Base-by-base conservation (phyloP, 2,888 invertebrate species). In the Laspeyria flexula region DNA sequence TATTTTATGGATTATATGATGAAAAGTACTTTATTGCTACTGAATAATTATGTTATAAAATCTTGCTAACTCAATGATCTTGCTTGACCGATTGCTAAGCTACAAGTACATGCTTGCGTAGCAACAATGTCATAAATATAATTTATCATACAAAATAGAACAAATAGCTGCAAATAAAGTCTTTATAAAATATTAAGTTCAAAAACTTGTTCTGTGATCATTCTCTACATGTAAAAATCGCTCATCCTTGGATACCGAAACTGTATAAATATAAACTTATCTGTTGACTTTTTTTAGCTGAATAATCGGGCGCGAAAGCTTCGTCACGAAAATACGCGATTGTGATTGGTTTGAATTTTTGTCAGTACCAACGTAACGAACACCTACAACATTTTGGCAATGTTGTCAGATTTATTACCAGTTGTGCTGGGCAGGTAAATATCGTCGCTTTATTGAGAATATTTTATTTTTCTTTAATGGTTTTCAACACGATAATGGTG, bases 341-440 rank as follows among this genome's bases (percentile, higher is more conserved):
- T 56, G 49, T 71, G 71, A 91, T 92, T 91, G 90, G 91, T 60
- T 58, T 18, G 75, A 67, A 74, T 73, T 76, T 83, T 82, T 61
- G 76, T 73, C 45, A 65, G 75, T 88, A 81, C 91, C 91, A 92
- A 91, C 90, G 31, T 82, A 79, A 81, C 55, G 65, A 77, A 77
- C 65, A 59, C 46, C 42, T 65, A 72, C 63, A 73, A 71, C 73
- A 78, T 75, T 86, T 88, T 86, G 83, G 85, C 83, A 83, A 90
- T 83, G 90, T 91, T 91, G 91, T 87, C 90, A 88, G 82, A 85
- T 86, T 81, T 84, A 85, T 85, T 88, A 86, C 88, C 88, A 90
- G 90, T 90, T 88, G 86, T 88, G 70, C 86, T 85, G 78, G 83
- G 83, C 87, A 85, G 79, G 89, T 90, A 90, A 90, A 89, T 88